phyloP scores from a whole-genome alignment of 2,888 invertebrate genomes.

The Lepidochrysops patricia region DNA sequence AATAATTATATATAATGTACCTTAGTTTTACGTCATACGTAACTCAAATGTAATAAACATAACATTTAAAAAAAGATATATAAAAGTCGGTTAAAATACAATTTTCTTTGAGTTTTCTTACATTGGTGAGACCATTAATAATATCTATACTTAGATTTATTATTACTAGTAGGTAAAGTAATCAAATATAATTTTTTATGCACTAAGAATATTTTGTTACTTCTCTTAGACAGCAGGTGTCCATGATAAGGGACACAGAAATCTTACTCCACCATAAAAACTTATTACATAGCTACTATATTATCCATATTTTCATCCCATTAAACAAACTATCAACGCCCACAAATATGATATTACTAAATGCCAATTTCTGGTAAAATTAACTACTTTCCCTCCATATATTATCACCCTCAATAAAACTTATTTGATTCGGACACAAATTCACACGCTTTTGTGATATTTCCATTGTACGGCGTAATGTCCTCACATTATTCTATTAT shows the following conservation, averaged over 20 bases:
- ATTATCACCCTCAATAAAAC: conserved; percentile 39
- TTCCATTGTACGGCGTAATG: not conserved
- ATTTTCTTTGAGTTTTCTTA: too few species aligned
- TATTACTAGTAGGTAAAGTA: too few species aligned
- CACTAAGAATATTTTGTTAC: too few species aligned
- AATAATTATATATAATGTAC: too few species aligned
- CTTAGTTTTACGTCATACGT: too few species aligned
- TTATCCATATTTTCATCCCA: not conserved
- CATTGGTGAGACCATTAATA: too few species aligned
- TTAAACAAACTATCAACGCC: not conserved
- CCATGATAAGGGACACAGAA: too few species aligned
- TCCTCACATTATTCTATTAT: not conserved
- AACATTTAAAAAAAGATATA: too few species aligned
- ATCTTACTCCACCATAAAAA: not conserved
- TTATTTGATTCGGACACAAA: conserved; percentile 67
- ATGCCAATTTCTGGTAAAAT: not conserved
- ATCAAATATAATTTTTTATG: too few species aligned
- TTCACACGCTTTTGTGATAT: conserved; percentile 49
- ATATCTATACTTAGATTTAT: too few species aligned
- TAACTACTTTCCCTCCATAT: conserved; percentile 26
- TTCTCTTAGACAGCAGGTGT: not conserved
- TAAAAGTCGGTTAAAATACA: too few species aligned
- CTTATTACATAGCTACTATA: not conserved
- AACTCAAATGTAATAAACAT: too few species aligned
- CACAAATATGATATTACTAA: not conserved